Evolutionary conservation across 2,888 invertebrate genomes (phyloP), one percentile per base, ranked within the genome.

Genomic region (Ischnura elegans): DNA sequence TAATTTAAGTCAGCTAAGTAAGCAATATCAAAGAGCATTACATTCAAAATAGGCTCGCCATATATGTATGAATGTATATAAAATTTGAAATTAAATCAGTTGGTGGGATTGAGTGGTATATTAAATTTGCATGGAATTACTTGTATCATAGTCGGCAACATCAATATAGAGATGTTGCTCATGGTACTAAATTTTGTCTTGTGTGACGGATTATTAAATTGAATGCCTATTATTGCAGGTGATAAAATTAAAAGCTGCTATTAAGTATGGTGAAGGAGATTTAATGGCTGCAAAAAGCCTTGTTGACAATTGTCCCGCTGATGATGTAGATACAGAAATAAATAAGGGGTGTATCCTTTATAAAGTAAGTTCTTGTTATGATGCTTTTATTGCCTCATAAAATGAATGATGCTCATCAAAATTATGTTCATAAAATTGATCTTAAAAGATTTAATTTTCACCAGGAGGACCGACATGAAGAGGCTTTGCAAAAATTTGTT

Each of bases 231-330:
- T 94, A 86, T 93, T 94, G 45, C 95, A 97, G 96, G 97, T 98
- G 29, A 97, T 97, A 1, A 99, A 99, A 96, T 96, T 99, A 93
- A 99, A 99, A 96, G 99, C 99, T 87, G 99, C 99, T 8, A 99
- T 99, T 94, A 98, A 99, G 95, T 99, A 99, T 96, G 98, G 99
- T 0, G 99, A 99, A 96, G 99, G 99, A 95, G 99, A 99, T 95
- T 97, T 98, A 93, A 97, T 98, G 10, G 98, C 98, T 66, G 99
- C 99, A 0, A 99, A 99, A 96, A 98, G 98, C 95, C 96, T 99
- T 21, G 98, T 99, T 0, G 99, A 99, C 95, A 98, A 98, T 94
- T 98, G 98, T 95, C 97, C 98, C 2, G 96, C 97, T 93, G 99
- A 99, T 95, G 99, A 99, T 96, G 97, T 98, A 0, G 99, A 99